These are phyloP conservation scores for Hypomecis punctinalis DNA, from an alignment of 2,888 invertebrate genomes.

Conservation along the genomic window DNA sequence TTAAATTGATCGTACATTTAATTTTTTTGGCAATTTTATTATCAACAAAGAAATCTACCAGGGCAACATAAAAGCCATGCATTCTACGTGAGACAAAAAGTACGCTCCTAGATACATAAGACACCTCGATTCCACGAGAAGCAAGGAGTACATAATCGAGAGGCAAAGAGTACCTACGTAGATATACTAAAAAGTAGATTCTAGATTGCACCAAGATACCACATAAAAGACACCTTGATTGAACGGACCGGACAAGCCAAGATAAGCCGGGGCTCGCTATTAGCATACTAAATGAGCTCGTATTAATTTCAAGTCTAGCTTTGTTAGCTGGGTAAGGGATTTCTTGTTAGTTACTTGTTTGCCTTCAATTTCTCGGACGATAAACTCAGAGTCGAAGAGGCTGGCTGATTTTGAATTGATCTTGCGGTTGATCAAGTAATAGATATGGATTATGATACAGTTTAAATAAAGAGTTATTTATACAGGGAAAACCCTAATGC, in stretches of 20 bases:
- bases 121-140: conserved; percentile 18
- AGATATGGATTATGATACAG: not conserved
- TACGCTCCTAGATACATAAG: not conserved
- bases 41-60: conserved; percentile 71
- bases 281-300: conserved; percentile 81
- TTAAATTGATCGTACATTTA: too few species aligned
- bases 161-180: conserved; percentile 13
- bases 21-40: too few species aligned
- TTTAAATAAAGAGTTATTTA: too few species aligned
- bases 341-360: conserved; percentile 28
- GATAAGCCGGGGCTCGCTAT: conserved; percentile 72
- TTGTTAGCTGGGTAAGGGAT: conserved; percentile 42
- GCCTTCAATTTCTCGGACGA: conserved; percentile 27
- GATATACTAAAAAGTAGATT: conserved; percentile 24
- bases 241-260: conserved; percentile 78
- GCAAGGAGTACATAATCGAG: not conserved
- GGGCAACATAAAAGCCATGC: conserved; percentile 68
- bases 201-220: conserved; percentile 71
- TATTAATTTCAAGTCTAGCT: conserved; percentile 73
- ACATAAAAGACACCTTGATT: conserved; percentile 82
- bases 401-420: conserved; percentile 5
- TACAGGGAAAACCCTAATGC: too few species aligned
- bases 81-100: conserved; percentile 49
- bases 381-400: conserved; percentile 13
- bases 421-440: conserved; percentile 1